phyloP scores from a whole-genome alignment of 1,140 invertebrate genomes.

The Euwallacea similis region DNA sequence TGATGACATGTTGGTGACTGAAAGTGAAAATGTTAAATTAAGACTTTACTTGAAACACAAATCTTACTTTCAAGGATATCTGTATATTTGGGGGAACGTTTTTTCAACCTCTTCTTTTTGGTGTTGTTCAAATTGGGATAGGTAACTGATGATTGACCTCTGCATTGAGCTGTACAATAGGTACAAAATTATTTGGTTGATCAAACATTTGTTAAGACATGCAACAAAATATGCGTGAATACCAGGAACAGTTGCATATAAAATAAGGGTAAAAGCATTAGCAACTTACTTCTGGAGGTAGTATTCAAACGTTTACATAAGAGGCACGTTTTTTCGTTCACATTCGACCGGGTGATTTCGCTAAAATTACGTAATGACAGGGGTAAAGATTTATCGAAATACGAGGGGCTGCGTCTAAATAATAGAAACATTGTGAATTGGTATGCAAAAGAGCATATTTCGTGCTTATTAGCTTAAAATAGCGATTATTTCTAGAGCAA shows the following conservation, averaged over 20 bases:
- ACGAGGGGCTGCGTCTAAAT: slow-evolving; percentile 5
- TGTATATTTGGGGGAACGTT: slow-evolving; percentile 52
- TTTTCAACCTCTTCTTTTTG: slow-evolving; percentile 50
- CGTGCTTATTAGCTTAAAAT: too few relatives aligned
- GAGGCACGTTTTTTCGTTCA: slow-evolving; percentile 35
- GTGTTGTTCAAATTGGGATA: slow-evolving; percentile 42
- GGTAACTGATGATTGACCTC: slow-evolving; percentile 45
- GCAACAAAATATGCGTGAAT: neutral
- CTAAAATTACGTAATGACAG: slow-evolving; percentile 39
- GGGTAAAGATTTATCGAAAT: slow-evolving; percentile 16
- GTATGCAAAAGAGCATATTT: neutral
- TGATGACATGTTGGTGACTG: slow-evolving; percentile 64
- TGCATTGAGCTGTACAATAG: slow-evolving; percentile 32
- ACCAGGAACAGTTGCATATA: too few relatives aligned
- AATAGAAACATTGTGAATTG: slow-evolving; percentile 26
- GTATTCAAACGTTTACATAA: slow-evolving; percentile 42
- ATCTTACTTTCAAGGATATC: slow-evolving; percentile 57
- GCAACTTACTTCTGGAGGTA: neutral
- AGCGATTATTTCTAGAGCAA: too few relatives aligned
- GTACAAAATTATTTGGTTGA: neutral
- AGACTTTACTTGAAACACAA: slow-evolving; percentile 10
- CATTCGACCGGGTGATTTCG: slow-evolving; percentile 32
- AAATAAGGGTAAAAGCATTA: too few relatives aligned
- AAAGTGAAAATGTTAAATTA: slow-evolving; percentile 30
- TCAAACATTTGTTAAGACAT: neutral